Conservation (phyloP, 2,888 invertebrate genomes). For the Odontothrips loti region DNA sequence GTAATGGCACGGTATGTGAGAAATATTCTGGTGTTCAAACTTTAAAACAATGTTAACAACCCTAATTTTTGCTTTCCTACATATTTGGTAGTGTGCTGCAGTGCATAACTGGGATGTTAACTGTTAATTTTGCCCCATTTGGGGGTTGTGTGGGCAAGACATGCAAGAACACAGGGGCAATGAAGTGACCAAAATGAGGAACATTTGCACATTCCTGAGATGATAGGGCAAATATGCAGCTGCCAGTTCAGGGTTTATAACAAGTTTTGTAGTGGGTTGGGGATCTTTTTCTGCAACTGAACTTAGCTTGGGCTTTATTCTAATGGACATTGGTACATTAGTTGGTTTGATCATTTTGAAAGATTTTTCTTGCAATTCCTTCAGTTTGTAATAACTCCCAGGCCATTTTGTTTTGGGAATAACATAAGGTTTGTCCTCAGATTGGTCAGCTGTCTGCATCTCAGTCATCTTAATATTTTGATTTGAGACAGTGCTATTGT, state of each 20-base stretch:
- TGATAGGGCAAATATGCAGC: neutral
- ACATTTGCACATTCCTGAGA: neutral
- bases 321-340: neutral
- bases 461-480: neutral
- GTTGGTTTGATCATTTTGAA: too few species aligned
- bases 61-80: too few species aligned
- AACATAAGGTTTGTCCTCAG: too few species aligned
- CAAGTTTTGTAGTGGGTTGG: neutral
- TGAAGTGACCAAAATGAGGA: neutral
- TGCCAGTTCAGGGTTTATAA: neutral
- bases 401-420: too few species aligned
- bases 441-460: neutral
- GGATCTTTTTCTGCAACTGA: neutral
- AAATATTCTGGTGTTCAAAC: neutral
- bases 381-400: too few species aligned
- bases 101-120: too few species aligned
- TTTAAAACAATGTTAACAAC: too few species aligned
- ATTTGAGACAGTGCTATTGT: neutral
- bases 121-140: neutral
- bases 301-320: too few species aligned
- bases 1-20: slow-evolving; percentile 59
- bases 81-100: too few species aligned
- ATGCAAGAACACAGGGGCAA: neutral
- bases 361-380: too few species aligned
- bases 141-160: neutral